Percentiles rank a stretch among this genome's conserved stretches.
These are phyloP conservation scores for Cherax destructor DNA, from an alignment of 1,140 invertebrate species.

Conservation along the genomic window DNA sequence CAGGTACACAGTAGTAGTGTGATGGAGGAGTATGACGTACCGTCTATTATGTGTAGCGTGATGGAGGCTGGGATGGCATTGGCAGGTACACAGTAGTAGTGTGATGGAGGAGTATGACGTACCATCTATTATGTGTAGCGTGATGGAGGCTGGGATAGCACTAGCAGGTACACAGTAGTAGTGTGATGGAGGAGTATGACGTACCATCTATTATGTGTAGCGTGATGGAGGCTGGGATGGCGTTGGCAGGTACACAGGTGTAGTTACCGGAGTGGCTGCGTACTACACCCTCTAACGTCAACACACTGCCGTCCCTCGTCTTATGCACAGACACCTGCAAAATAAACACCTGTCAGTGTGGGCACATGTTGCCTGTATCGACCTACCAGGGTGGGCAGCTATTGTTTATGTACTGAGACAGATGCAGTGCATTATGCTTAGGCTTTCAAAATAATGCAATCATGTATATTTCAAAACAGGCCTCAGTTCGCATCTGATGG, in stretches of 20 bases:
- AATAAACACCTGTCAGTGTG: no score
- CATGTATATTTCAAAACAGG: no score
- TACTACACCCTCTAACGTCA: slow-evolving; percentile 20
- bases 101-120: no score
- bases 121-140: slow-evolving; percentile 86
- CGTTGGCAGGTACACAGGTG: slow-evolving; percentile 89
- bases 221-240: slow-evolving; percentile 86
- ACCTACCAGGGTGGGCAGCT: no score
- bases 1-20: slow-evolving; percentile 91
- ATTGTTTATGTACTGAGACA: no score
- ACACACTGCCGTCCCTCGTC: slow-evolving; percentile 35
- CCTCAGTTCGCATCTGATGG: no score
- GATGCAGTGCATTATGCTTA: no score
- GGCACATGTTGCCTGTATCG: no score
- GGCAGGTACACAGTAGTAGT: slow-evolving; percentile 90
- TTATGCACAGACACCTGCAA: slow-evolving; percentile 31
- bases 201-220: slow-evolving; percentile 85
- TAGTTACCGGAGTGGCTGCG: slow-evolving; percentile 89
- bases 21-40: no score
- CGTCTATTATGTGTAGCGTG: slow-evolving; percentile 87
- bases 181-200: slow-evolving; percentile 74
- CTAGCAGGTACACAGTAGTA: slow-evolving; percentile 91
- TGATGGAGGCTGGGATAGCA: slow-evolving; percentile 86
- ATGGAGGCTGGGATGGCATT: slow-evolving; percentile 89
- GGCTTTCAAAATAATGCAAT: no score